These are phyloP conservation scores for Melanotaenia maccullochi DNA, from an alignment of 2,797 vertebrate species.

Conservation along the genomic window DNA sequence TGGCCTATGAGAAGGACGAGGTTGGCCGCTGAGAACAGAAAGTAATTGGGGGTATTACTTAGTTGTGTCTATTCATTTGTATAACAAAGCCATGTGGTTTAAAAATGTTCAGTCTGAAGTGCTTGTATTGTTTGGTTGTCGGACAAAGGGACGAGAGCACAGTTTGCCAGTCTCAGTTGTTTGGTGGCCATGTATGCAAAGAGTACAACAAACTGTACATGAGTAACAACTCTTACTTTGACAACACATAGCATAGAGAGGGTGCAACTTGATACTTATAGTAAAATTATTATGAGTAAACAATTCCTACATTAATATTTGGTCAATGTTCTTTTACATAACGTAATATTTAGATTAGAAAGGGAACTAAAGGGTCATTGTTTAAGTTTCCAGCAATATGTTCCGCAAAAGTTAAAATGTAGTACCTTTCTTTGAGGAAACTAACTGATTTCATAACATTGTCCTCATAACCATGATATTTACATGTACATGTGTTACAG, in stretches of 20 bases:
- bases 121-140: slow-evolving; percentile 20
- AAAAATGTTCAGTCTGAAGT: slow-evolving; percentile 33
- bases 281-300: neutral
- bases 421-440: neutral
- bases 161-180: slow-evolving; percentile 2
- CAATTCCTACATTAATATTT: neutral
- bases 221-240: neutral
- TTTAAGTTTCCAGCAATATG: neutral
- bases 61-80: slow-evolving; percentile 49
- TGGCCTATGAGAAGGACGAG: slow-evolving; percentile 42
- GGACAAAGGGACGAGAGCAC: neutral
- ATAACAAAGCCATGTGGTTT: slow-evolving; percentile 44
- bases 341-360: neutral
- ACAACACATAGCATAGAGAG: neutral
- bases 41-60: slow-evolving; percentile 66
- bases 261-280: neutral
- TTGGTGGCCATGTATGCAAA: neutral
- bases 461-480: no score
- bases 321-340: neutral
- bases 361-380: neutral
- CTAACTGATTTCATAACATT: neutral
- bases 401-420: neutral
- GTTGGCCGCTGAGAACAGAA: slow-evolving; percentile 49
- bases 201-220: neutral
- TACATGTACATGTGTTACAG: neutral